Percentiles rank a stretch among this genome's conserved stretches.
phyloP scores from a whole-genome alignment of 1,140 invertebrate species.

The Meloidogyne exigua region DNA sequence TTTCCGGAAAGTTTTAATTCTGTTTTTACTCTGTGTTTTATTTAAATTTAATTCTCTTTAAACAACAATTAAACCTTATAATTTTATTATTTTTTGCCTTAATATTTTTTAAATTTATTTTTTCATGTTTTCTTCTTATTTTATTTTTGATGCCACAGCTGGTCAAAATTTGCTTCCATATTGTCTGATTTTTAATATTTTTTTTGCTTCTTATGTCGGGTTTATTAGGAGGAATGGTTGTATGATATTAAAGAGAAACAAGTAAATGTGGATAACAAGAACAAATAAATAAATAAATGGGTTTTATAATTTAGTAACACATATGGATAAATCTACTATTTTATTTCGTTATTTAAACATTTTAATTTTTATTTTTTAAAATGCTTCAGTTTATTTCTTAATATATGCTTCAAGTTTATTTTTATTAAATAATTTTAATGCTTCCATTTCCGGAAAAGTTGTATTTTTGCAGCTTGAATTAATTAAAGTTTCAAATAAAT shows the following conservation, averaged over 20 bases:
- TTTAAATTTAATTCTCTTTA: too few relatives aligned
- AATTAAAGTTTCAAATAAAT: neutral
- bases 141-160: conserved; percentile 2
- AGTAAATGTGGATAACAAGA: neutral
- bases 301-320: neutral
- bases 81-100: too few relatives aligned
- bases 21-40: too few relatives aligned
- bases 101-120: neutral
- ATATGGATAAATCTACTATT: neutral
- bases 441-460: too few relatives aligned
- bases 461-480: neutral
- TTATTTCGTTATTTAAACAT: neutral
- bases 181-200: neutral
- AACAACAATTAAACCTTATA: too few relatives aligned
- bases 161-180: neutral
- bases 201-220: neutral
- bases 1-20: too few relatives aligned
- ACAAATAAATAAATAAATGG: neutral
- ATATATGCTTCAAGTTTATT: neutral
- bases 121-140: neutral
- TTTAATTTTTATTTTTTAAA: neutral
- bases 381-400: neutral
- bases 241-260: neutral
- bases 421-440: too few relatives aligned
- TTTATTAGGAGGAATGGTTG: neutral